phyloP scores from a whole-genome alignment of 2,888 invertebrate genomes.

The Acronicta alni region DNA sequence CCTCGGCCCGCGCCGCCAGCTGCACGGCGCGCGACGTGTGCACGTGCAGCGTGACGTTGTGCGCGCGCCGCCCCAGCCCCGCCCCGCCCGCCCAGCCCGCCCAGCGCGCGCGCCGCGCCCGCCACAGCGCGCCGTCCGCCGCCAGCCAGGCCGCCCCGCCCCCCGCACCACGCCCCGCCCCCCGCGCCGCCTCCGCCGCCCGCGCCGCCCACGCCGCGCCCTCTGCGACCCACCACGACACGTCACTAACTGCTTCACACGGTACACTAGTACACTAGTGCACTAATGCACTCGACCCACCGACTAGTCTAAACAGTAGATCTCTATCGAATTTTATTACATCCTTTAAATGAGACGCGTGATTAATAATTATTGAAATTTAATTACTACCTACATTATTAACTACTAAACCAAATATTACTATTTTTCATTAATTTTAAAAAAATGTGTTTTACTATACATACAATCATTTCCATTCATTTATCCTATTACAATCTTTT shows the following conservation, averaged over 20 bases:
- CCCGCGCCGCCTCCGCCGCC: constrained; percentile 55
- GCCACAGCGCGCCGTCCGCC: constrained; percentile 45
- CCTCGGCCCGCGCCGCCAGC: constrained; percentile 56
- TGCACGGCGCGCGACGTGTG: constrained; percentile 91
- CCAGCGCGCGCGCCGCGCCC: constrained; percentile 48
- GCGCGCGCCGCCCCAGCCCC: constrained; percentile 65
- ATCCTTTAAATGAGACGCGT: too few species aligned
- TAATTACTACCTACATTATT: too few species aligned
- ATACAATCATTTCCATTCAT: too few species aligned
- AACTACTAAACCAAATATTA: too few species aligned
- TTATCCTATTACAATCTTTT: too few species aligned
- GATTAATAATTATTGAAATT: too few species aligned
- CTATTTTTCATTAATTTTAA: too few species aligned
- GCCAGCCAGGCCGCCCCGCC: constrained; percentile 37
- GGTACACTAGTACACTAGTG: too few species aligned
- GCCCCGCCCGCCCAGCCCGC: constrained; percentile 30
- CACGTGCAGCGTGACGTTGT: constrained; percentile 92
- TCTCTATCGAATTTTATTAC: too few species aligned
- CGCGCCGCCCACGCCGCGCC: constrained; percentile 65
- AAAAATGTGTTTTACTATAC: too few species aligned
- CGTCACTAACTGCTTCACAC: background rate
- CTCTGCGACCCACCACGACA: constrained; percentile 56
- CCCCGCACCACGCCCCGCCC: constrained; percentile 61
- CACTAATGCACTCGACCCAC: too few species aligned
- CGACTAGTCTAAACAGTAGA: too few species aligned